Evolutionary conservation across 2,113 vertebrate genomes (phyloP).

Genomic region (Nannobrachium achirus): DNA sequence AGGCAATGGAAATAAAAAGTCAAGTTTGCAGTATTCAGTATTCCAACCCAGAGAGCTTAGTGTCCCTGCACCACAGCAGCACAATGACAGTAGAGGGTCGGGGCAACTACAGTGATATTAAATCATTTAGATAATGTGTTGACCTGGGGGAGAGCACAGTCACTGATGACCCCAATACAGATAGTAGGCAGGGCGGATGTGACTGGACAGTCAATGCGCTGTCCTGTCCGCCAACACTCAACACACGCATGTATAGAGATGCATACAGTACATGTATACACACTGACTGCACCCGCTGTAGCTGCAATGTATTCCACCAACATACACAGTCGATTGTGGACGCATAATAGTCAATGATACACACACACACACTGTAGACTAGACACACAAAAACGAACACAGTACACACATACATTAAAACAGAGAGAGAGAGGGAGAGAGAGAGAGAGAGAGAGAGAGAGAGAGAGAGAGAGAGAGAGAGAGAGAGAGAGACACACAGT

Average conservation of each 20-base stretch:
- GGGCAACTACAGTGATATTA: constrained; percentile 52
- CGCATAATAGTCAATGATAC: too few species aligned
- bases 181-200: constrained; percentile 49
- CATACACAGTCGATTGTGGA: too few species aligned
- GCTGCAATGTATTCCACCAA: not conserved
- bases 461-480: too few species aligned
- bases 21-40: constrained; percentile 37
- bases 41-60: constrained; percentile 36
- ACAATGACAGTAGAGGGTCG: constrained; percentile 56
- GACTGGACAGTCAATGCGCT: constrained; percentile 54
- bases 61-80: constrained; percentile 38
- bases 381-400: not conserved
- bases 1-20: constrained; percentile 15
- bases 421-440: too few species aligned
- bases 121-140: constrained; percentile 73
- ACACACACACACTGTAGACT: too few species aligned
- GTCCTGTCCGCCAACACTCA: not conserved
- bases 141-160: constrained; percentile 52
- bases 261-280: too few species aligned
- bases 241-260: not conserved
- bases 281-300: not conserved
- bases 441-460: too few species aligned
- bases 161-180: constrained; percentile 46
- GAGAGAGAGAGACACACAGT: too few species aligned
- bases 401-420: not conserved